Evolutionary conservation across 23 tunicate species (phyloP), one percentile per base, ranked within the genome.

Genomic region (Trididemnum nubilum): DNA sequence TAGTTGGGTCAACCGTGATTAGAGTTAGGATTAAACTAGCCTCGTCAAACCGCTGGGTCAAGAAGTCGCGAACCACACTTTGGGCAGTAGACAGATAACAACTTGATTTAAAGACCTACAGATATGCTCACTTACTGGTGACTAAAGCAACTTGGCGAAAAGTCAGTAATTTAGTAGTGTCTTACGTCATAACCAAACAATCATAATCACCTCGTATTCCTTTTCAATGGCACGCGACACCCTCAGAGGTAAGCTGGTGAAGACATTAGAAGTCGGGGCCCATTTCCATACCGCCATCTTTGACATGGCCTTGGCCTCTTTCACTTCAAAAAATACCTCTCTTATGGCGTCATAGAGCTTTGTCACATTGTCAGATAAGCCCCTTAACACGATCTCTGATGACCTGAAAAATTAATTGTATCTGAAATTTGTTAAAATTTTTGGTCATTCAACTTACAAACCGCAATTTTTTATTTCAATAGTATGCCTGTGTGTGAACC

Each of bases 241-340:
- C 2, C 81, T 35, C 21, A 77, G 51, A 4, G 81, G 81, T 23
- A 77, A 40, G 67, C 67, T 67, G 37, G 66, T 77, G 40, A 73
- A 83, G 26, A 1, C 33, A 1, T 58, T 33, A 19, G 66, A 31
- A 60, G 73, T 28, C 23, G 31, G 18, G 22, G 87, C 37, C 87
- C 87, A 83, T 33, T 83, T 83, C 87, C 87, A 83, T 2, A 39
- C 73, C 9, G 19, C 27, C 36, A 39, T 58, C 33, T 59, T 73
- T 9, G 71, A 49, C 15, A 35, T 35, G 0, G 61, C 26, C 23
- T 19, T 27, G n/a, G 81, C 81, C 35, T 83, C 80, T n/a, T 39
- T 59, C 3, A 74, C 35, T 35, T 83, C 81, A 27, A 61, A 73
- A 2, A 74, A 31, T 12, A 73, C 22, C 32, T 73, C 67, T 34